Conservation (phyloP, 2,888 invertebrate genomes). For the Andrena haemorrhoa region DNA sequence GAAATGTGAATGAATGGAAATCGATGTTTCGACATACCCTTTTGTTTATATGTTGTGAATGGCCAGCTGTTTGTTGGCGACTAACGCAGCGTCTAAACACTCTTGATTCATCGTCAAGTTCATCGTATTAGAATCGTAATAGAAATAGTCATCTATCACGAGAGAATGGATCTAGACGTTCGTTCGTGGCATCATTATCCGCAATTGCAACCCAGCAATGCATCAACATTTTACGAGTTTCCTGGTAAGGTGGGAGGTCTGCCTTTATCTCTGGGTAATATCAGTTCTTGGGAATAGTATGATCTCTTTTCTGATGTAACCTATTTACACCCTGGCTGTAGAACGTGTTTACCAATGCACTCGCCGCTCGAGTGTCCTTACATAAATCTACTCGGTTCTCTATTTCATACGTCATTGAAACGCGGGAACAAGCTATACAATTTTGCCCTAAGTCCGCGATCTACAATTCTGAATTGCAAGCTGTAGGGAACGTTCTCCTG, state of each 20-base stretch:
- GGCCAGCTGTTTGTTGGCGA: too few species aligned
- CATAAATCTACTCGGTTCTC: conserved; percentile 10
- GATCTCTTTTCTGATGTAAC: conserved; percentile 41
- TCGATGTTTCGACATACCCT: background rate
- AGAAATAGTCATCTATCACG: too few species aligned
- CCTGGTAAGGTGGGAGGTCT: conserved; percentile 9
- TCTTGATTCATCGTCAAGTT: too few species aligned
- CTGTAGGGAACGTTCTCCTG: too few species aligned
- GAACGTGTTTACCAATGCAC: conserved; percentile 13
- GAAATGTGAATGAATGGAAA: background rate
- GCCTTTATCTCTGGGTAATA: conserved; percentile 19
- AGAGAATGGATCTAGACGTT: background rate
- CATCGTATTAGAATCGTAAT: too few species aligned
- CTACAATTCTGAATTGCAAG: too few species aligned
- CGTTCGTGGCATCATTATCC: background rate
- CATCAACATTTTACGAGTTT: conserved; percentile 29
- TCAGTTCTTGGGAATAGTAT: conserved; percentile 11
- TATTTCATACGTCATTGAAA: background rate
- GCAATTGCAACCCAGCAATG: background rate
- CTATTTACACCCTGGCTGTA: conserved; percentile 10
- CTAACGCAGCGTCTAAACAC: too few species aligned
- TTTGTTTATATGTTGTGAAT: too few species aligned
- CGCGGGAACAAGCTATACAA: background rate
- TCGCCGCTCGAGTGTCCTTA: background rate
- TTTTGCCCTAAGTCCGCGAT: background rate